phyloP scores from a whole-genome alignment of 2,797 vertebrate species.

The Muscicapa striata region DNA sequence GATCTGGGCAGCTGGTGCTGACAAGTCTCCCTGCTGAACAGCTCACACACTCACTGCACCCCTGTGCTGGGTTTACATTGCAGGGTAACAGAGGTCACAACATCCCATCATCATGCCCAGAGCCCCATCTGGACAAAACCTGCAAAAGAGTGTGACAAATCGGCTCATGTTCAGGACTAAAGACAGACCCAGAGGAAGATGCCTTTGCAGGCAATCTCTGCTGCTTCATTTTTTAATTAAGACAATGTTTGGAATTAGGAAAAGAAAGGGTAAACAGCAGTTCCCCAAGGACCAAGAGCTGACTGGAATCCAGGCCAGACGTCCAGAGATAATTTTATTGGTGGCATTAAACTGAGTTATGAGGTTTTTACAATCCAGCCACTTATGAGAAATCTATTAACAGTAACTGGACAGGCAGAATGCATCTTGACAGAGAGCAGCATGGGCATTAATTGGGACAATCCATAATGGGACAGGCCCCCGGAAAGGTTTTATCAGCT shows the following conservation, averaged over 20 bases:
- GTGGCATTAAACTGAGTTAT: constrained; percentile 83
- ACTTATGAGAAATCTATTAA: constrained; percentile 87
- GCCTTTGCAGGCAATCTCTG: neutral
- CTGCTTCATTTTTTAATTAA: constrained; percentile 25
- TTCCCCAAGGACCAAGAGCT: neutral
- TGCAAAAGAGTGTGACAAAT: neutral
- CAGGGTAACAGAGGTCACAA: neutral
- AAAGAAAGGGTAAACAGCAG: constrained; percentile 45
- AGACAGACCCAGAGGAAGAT: neutral
- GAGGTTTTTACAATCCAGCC: constrained; percentile 82
- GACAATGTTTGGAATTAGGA: neutral
- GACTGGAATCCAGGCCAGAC: constrained; percentile 73
- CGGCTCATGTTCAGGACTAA: neutral
- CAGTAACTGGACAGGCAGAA: constrained; percentile 82
- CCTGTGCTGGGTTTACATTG: neutral
- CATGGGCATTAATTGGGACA: constrained; percentile 84
- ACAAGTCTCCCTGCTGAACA: neutral
- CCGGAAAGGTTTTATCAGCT: constrained; percentile 70
- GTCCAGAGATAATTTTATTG: constrained; percentile 81
- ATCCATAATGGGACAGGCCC: constrained; percentile 74
- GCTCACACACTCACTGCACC: fast-evolving
- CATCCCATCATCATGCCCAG: neutral
- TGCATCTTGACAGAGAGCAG: constrained; percentile 77
- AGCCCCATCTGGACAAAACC: neutral
- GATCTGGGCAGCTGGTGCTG: neutral